Conservation (phyloP, 2,888 invertebrate species). For the Heliconius cydno region DNA sequence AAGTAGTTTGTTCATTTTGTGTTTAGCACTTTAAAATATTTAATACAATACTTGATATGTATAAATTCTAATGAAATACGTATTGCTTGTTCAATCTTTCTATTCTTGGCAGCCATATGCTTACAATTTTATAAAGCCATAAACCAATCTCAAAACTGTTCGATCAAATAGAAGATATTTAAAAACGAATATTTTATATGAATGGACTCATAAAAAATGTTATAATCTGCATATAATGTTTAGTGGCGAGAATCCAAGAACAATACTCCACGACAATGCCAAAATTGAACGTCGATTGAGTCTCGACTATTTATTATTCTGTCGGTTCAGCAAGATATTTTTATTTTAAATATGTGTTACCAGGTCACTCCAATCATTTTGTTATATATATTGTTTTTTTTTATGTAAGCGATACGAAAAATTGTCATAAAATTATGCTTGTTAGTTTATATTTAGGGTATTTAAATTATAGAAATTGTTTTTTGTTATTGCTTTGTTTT, state of each 20-base stretch:
- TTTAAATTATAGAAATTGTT: too few relatives aligned
- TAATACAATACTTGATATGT: not conserved
- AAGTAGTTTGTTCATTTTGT: not conserved
- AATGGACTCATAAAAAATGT: conserved; percentile 1
- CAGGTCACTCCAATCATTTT: conserved; percentile 20
- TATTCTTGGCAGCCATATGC: not conserved
- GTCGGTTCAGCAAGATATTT: conserved; percentile 36
- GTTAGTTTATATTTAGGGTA: too few relatives aligned
- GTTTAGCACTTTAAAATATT: not conserved
- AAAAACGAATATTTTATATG: not conserved
- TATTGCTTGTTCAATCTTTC: not conserved
- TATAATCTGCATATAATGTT: conserved; percentile 27
- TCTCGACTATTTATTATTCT: conserved; percentile 38
- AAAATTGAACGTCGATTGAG: conserved; percentile 40
- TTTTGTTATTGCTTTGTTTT: too few relatives aligned
- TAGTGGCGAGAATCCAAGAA: conserved; percentile 42
- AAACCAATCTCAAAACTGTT: not conserved
- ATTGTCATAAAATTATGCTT: too few relatives aligned
- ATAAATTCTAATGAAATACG: not conserved
- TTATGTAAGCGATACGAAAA: not conserved
- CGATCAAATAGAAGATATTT: not conserved
- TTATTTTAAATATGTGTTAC: conserved; percentile 36
- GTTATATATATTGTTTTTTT: not conserved
- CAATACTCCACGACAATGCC: conserved; percentile 40
- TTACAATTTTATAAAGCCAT: not conserved